Evolutionary conservation across 2,888 invertebrate species (phyloP), one percentile per base, ranked within the genome.

Genomic region (Caenorhabditis sp.): DNA sequence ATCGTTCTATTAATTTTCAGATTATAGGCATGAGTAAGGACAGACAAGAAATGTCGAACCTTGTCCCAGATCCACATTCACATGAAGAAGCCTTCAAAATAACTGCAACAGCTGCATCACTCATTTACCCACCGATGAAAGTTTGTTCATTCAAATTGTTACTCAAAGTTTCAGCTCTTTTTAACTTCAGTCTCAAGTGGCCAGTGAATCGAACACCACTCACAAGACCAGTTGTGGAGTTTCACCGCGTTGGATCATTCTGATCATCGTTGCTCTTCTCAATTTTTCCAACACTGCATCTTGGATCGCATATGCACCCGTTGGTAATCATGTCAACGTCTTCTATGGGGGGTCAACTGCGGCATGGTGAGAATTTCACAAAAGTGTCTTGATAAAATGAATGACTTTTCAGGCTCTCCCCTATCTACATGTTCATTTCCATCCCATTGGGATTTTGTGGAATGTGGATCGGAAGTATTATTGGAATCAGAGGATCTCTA

Each of bases 301-400:
- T n/a, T 77, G 77, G 77, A 69, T 77, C 22, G n/a, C 61, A 10
- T 77, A 51, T 16, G 35, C 77, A 0, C 51, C 77, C 0, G 69
- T 70, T 28, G 51, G 38, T 16, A 77, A 77, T 35, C 61, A 77
- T 47, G 69, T 69, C 19, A 69, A 69, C 35, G 19, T 19, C n/a
- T 51, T n/a, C 22, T 77, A 69, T 16, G 69, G 69, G 2, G 44
- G 38, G 22, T 28, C 19, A 14, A 24, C 61, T 3, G 41, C 77
- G 7, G n/a, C 51, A 2, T 61, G 69, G 77, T 77, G 19, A 61
- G 4, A 14, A 10, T 49, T 14, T 7, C 38, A n/a, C n/a, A 16
- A n/a, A 24, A 5, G 2, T 24, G 22, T 24, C 28, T 38, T 38
- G 38, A 38, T 16, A 26, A 31, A 14, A 26, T 12, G 1, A 26